A percentile compares a stretch with the other conserved stretches of the same genome.
phyloP scores from a whole-genome alignment of 2,113 vertebrate species.

The Sinocyclocheilus grahami region DNA sequence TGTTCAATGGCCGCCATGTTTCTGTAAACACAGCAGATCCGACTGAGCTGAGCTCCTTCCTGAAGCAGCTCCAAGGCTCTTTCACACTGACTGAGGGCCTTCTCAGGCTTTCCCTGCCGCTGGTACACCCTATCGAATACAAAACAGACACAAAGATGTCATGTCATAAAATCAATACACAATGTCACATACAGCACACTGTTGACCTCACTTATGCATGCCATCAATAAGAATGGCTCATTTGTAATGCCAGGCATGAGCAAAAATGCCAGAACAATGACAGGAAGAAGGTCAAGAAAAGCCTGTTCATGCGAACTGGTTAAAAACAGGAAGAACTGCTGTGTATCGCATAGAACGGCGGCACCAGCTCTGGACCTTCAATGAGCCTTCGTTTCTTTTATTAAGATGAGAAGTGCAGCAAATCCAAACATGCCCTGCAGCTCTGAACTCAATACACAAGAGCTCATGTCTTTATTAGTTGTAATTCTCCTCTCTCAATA shows the following conservation, averaged over 20 bases:
- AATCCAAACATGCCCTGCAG: conserved; percentile 37
- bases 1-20: conserved; percentile 74
- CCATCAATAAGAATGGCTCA: neutral
- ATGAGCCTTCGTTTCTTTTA: conserved; percentile 11
- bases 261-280: conserved; percentile 2
- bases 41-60: conserved; percentile 52
- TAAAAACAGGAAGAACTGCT: neutral
- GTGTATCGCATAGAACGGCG: too few species aligned
- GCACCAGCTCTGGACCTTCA: neutral
- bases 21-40: conserved; percentile 67
- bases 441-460: conserved; percentile 3
- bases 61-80: conserved; percentile 63
- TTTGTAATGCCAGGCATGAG: neutral
- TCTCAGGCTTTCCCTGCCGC: conserved; percentile 57
- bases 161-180: conserved; percentile 3
- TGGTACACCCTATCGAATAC: conserved; percentile 62
- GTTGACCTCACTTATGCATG: conserved; percentile 3
- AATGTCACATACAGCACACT: neutral
- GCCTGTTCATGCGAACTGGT: neutral
- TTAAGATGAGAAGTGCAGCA: conserved; percentile 20
- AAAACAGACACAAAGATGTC: conserved; percentile 21
- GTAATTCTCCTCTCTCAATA: conserved; percentile 16
- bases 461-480: conserved; percentile 53
- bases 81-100: conserved; percentile 67
- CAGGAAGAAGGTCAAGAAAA: conserved; percentile 4